These are phyloP conservation scores for Otolemur crassicaudatus DNA, from an alignment of 2,797 vertebrate genomes.

Conservation along the genomic window DNA sequence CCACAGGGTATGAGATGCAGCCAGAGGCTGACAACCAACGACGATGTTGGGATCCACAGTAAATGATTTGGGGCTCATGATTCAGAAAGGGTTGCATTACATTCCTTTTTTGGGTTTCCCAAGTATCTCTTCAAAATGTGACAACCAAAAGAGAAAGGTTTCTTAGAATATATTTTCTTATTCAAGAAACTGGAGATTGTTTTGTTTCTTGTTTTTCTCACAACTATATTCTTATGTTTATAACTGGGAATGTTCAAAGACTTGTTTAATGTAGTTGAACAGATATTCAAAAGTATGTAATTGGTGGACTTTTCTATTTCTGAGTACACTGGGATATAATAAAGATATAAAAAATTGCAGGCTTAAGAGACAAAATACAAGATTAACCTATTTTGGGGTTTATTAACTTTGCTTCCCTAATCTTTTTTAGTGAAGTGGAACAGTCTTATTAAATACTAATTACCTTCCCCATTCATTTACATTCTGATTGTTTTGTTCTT, in stretches of 20 bases:
- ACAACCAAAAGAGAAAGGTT: constrained; percentile 21
- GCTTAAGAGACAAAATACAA: constrained; percentile 64
- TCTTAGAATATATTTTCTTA: background rate
- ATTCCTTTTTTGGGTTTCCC: background rate
- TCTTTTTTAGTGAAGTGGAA: constrained; percentile 65
- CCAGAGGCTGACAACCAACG: background rate
- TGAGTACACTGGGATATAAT: constrained; percentile 49
- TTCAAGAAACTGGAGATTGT: background rate
- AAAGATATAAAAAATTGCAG: constrained; percentile 71
- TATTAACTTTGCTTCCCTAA: constrained; percentile 74
- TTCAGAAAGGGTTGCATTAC: background rate
- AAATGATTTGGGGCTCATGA: background rate
- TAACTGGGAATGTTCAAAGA: background rate
- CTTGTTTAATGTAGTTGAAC: constrained; percentile 11
- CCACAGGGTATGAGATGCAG: background rate
- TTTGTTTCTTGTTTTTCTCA: background rate
- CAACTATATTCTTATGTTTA: background rate
- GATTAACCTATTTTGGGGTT: constrained; percentile 76
- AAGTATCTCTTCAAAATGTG: background rate
- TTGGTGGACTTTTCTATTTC: constrained; percentile 37
- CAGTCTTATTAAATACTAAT: constrained; percentile 76
- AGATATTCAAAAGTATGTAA: constrained; percentile 31
- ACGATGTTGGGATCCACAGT: background rate
- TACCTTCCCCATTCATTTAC: constrained; percentile 55
- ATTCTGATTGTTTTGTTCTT: constrained; percentile 67